Percentiles rank a stretch among this genome's conserved stretches.
phyloP scores from a whole-genome alignment of 2,113 vertebrate species.

The Neomonachus schauinslandi region DNA sequence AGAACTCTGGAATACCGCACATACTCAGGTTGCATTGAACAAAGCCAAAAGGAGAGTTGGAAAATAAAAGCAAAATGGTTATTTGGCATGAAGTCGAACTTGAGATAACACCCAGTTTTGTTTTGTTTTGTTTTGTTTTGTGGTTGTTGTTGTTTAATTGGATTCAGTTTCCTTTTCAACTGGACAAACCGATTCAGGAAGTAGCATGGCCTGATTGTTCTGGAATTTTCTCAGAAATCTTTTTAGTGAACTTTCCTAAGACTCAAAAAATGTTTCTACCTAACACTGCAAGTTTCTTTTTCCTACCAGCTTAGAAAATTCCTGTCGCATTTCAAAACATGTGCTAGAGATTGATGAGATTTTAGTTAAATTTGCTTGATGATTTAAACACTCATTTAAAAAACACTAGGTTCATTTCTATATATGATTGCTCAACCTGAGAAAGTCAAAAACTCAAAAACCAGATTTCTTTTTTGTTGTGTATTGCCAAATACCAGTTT shows the following conservation, averaged over 20 bases:
- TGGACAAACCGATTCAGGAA: slow-evolving; percentile 60
- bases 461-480: not conserved
- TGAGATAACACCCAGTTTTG: slow-evolving; percentile 1
- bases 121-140: not conserved
- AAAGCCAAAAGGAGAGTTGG: slow-evolving; percentile 48
- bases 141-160: not conserved
- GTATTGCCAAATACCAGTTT: slow-evolving; percentile 59
- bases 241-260: slow-evolving; percentile 57
- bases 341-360: not conserved
- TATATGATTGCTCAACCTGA: slow-evolving; percentile 18
- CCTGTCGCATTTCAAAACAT: not conserved
- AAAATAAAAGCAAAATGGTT: slow-evolving; percentile 66
- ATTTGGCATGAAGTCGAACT: slow-evolving; percentile 45
- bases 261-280: slow-evolving; percentile 24
- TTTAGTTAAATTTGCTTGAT: slow-evolving; percentile 28
- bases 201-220: slow-evolving; percentile 35
- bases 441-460: slow-evolving; percentile 52
- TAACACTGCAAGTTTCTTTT: slow-evolving; percentile 58
- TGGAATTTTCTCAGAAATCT: slow-evolving; percentile 58
- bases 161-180: slow-evolving; percentile 64
- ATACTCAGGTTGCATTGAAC: slow-evolving; percentile 5
- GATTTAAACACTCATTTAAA: slow-evolving; percentile 42
- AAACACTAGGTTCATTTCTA: slow-evolving; percentile 43
- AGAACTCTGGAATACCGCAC: not conserved
- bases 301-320: slow-evolving; percentile 45